Evolutionary conservation across 2,113 vertebrate genomes (phyloP), one percentile per base, ranked within the genome.

Genomic region (Sciurus niger): DNA sequence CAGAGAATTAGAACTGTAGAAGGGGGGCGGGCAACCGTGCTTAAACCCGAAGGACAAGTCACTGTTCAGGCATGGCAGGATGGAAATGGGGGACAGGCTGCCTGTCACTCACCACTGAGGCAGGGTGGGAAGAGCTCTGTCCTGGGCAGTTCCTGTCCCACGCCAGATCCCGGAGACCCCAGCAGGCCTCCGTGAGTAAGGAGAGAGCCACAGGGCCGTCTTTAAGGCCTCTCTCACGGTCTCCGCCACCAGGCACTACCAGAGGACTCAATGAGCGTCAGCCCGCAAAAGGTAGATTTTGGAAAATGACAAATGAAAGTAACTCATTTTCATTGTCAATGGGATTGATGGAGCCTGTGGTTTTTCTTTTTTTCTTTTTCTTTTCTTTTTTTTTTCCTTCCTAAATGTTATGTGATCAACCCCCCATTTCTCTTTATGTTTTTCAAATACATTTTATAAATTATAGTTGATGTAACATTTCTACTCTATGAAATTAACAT

Each of bases 381-480:
- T 76, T 77, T 93, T n/a, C 80, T 60, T 60, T 63, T 63, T 37
- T 70, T 77, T 67, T 55, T 22, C 34, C 82, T 77, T 93, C 80
- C 32, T 55, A 70, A 84, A 43, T 8, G 67, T n/a, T 43, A 72
- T 18, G n/a, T 17, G 46, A 14, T 51, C 20, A 78, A 51, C 17
- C 24, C 4, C 65, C 37, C 16, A n/a, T 2, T 58, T 58, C 76
- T 55, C 67, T 72, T 51, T n/a, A 83, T 10, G 30, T 68, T 68
- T 89, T 68, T 65, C 46, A 95, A 70, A 73, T 43, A 53, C 34
- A 84, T n/a, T 94, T 87, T 20, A 88, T 53, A 79, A 94, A 60
- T 74, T 87, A 83, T 3, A 92, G 30, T 63, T 53, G 37, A 73
- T 18, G 24, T 73, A 51, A 90, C 16, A 37, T 73, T 79, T 74